phyloP scores from a whole-genome alignment of 2,113 vertebrate genomes.

The Pituophis catenifer region DNA sequence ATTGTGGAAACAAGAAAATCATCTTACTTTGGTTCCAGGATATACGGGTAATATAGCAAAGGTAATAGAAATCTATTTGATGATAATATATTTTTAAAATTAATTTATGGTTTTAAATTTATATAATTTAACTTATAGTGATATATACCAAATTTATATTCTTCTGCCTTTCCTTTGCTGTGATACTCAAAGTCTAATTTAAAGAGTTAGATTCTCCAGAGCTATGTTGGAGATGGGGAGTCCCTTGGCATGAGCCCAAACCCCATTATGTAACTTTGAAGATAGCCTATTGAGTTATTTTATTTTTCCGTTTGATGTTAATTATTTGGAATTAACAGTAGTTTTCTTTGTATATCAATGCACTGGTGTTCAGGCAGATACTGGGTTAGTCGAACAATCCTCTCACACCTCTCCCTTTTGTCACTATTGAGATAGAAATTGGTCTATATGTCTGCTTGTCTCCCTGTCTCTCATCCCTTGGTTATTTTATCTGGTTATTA shows the following conservation, averaged over 20 bases:
- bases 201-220: background rate
- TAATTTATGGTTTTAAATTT: background rate
- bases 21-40: constrained; percentile 79
- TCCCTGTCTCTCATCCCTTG: background rate
- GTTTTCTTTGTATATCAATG: background rate
- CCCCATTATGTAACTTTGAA: background rate
- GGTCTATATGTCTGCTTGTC: background rate
- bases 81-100: background rate
- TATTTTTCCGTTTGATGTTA: background rate
- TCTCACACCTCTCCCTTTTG: background rate
- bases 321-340: background rate
- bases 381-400: background rate
- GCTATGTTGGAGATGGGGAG: background rate
- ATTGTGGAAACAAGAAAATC: constrained; percentile 80
- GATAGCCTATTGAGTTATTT: background rate
- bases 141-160: background rate
- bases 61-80: constrained; percentile 67
- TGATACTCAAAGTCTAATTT: background rate
- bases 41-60: constrained; percentile 83
- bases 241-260: background rate
- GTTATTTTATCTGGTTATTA: background rate
- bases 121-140: background rate
- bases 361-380: background rate
- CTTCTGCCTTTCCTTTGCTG: background rate
- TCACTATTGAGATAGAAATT: background rate